Evolutionary conservation across 2,113 vertebrate species (phyloP), one percentile per base, ranked within the genome.

Genomic region (Pollimyrus isidori): DNA sequence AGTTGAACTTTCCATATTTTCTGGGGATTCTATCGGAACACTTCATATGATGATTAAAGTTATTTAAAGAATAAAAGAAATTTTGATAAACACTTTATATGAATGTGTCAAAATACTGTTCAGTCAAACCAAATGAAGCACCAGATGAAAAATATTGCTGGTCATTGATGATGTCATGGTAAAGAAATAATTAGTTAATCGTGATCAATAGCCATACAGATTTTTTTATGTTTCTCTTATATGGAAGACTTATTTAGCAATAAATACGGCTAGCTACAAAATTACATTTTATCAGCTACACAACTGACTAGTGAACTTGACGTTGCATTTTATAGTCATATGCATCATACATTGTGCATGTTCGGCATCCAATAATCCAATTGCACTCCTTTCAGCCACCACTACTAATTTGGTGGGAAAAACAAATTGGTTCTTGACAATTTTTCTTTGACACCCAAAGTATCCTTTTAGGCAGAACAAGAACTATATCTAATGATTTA

Each of bases 1-100:
- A 94, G 92, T 91, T 92, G 90, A 46, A 88, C 85, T 90, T 39
- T 65, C 48, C 65, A 90, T 92, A 87, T 87, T 87, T 87, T 89
- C 88, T 90, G 85, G 88, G 90, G 83, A 88, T 3, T 48, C 11
- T 2, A 21, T 7, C 15, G 53, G 48, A 88, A n/a, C 90, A 56
- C 87, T 88, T 90, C 35, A 42, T 86, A 88, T 88, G 49, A 73
- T 86, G 76, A 89, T 42, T 88, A 82, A 73, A 88, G 49, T 30
- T n/a, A 69, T 76, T 80, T 89, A 91, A 86, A 35, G 35, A 35
- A 35, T 35, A 35, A 35, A 86, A 87, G 86, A 90, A 53, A 85
- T 21, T 80, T n/a, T 26, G 4, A 45, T 76, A 87, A 80, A 86
- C 65, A 23, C 30, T 87, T 65, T 1, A 50, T 82, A 45, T 82